Base-by-base conservation (phyloP, 37 sponge, comb jelly and placozoan species). In the Halichondria panicea region DNA sequence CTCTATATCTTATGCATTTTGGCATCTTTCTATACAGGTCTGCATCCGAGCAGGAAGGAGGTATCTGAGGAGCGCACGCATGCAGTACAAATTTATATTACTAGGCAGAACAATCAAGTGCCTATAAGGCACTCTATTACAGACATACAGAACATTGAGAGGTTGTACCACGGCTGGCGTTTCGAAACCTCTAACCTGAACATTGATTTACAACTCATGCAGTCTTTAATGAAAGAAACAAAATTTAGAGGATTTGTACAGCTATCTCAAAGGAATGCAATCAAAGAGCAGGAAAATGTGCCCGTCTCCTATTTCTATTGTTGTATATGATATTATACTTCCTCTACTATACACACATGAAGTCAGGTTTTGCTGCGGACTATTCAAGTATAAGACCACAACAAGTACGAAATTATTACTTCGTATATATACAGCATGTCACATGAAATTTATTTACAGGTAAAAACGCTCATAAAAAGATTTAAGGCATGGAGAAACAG, bases 401-500 rank as follows among this genome's bases (percentile, higher is more conserved):
- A 24, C 15, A 25, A 19, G 68, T 68, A 68, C 37, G 68, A 7
- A 18, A 11, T 48, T 11, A 18, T 18, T 48, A 15, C 15, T n/a
- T n/a, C n/a, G n/a, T n/a, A n/a, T n/a, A n/a, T n/a, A n/a, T n/a
- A n/a, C n/a, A n/a, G n/a, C n/a, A n/a, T n/a, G n/a, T n/a, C n/a
- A n/a, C n/a, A n/a, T n/a, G n/a, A n/a, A n/a, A n/a, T 55, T 55
- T 3, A 63, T 33, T 21, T 37, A 68, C 68, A 68, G 68, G 68
- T 68, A 13, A 38, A 2, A 18, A 41, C 25, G 9, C 42, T 41
- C 36, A 68, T 68, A 28, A 37, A 32, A 38, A 33, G 68, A 38
- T 38, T 41, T 24, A 68, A 68, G 44, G 68, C 68, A 68, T 68
- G 68, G 40, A n/a, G n/a, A n/a, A n/a, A n/a, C n/a, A n/a, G n/a